Percentiles rank a stretch among this genome's conserved stretches.
Conservation (phyloP, 1,140 invertebrate species). For the Probaryconus sp. region DNA sequence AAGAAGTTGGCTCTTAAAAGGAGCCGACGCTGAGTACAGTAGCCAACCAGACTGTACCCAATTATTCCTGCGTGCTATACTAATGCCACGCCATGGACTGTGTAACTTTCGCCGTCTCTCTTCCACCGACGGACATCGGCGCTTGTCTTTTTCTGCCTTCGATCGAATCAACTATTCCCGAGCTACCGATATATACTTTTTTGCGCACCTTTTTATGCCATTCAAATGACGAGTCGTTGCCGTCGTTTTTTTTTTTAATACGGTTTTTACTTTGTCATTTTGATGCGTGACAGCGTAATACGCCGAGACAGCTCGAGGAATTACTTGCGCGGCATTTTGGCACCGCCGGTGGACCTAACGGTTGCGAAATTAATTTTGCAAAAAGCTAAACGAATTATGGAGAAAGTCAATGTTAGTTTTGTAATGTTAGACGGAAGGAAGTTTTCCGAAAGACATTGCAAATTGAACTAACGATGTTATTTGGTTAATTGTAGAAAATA, state of each 20-base stretch:
- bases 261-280: conserved; percentile 21
- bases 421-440: too few relatives aligned
- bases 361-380: too few relatives aligned
- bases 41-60: conserved; percentile 75
- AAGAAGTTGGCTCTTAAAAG: conserved; percentile 66
- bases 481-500: too few relatives aligned
- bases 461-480: too few relatives aligned
- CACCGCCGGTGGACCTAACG: conserved; percentile 9
- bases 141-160: conserved; percentile 6
- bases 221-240: conserved; percentile 13
- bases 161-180: conserved; percentile 13
- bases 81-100: conserved; percentile 61
- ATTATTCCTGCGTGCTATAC: conserved; percentile 77
- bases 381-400: too few relatives aligned
- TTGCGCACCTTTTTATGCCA: conserved; percentile 21
- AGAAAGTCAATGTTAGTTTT: too few relatives aligned
- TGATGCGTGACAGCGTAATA: conserved; percentile 29
- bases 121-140: neutral
- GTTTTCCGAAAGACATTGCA: too few relatives aligned
- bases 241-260: conserved; percentile 15
- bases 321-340: conserved; percentile 15
- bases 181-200: conserved; percentile 22
- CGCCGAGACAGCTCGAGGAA: conserved; percentile 10
- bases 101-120: too few relatives aligned
- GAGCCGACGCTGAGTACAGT: conserved; percentile 72